Evolutionary conservation across 2,888 invertebrate species (phyloP).

Genomic region (Thereva nobilitata): DNA sequence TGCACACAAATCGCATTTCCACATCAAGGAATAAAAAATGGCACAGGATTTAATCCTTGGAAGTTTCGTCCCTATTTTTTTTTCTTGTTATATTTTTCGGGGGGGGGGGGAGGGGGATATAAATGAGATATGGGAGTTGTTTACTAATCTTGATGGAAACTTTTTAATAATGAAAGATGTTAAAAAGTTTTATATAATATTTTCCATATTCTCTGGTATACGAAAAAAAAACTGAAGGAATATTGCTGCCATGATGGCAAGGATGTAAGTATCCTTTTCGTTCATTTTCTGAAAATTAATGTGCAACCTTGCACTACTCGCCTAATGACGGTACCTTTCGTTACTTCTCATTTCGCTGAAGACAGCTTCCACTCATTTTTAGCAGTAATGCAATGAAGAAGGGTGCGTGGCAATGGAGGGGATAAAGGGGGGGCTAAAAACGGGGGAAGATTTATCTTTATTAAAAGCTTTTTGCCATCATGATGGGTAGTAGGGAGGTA

Average conservation of each 20-base stretch:
- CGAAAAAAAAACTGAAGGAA: not conserved
- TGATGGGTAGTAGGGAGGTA: not conserved
- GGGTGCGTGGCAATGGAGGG: too few species aligned
- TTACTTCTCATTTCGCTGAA: not conserved
- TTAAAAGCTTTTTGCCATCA: conserved; percentile 32
- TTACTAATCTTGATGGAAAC: too few species aligned
- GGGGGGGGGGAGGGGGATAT: too few species aligned
- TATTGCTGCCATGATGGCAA: not conserved
- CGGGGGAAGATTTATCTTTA: conserved; percentile 2
- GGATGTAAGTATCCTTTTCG: conserved; percentile 5
- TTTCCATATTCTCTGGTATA: too few species aligned
- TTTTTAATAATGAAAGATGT: too few species aligned
- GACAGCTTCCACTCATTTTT: not conserved
- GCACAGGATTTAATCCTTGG: too few species aligned
- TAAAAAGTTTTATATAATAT: too few species aligned
- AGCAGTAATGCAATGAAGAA: not conserved
- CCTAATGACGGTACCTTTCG: not conserved
- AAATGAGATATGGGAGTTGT: too few species aligned
- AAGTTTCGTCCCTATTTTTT: too few species aligned
- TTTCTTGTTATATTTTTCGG: too few species aligned
- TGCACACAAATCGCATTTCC: too few species aligned
- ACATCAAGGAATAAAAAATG: too few species aligned
- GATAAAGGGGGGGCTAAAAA: not conserved
- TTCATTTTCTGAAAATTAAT: conserved; percentile 12
- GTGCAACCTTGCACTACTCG: conserved; percentile 18